Evolutionary conservation across 2,113 vertebrate genomes (phyloP), one percentile per base, ranked within the genome.

Genomic region (Cyanoderma ruficeps): DNA sequence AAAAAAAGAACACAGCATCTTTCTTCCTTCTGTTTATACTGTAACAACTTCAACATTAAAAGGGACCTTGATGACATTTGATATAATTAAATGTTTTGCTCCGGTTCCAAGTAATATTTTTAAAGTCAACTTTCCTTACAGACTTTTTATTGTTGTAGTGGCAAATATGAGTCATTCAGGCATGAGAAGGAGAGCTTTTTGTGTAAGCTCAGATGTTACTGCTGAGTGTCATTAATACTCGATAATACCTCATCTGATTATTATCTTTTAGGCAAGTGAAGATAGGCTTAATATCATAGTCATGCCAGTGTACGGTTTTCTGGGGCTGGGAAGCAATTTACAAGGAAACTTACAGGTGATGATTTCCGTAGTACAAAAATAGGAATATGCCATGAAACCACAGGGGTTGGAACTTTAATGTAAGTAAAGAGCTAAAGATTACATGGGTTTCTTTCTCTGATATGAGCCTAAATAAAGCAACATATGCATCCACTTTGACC

Each of bases 391-490:
- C 17, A 63, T 63, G 23, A 37, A 59, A 79, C 2, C 20, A 46
- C 70, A 92, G 31, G 33, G 10, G 11, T 37, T 60, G 20, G n/a
- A 70, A 52, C n/a, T 87, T 59, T 67, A 89, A 63, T 78, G 5
- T 93, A 87, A 93, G 64, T 75, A 76, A 64, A 41, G 72, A 84
- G 23, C 49, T 87, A 64, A 89, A 88, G 86, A 81, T 82, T 84
- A 50, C 65, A 74, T 70, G 77, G 57, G 79, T 89, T 96, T 97
- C 63, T 63, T 84, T 94, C 94, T 96, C 94, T 91, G 89, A 94
- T 96, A 95, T 11, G 92, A 95, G 57, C 80, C 97, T 97, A 98
- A 97, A 97, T 97, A 97, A 97, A 98, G 97, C 91, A 97, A 61
- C 80, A 12, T 87, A 90, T 94, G 93, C 94, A 97, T 97, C 96